Conservation (phyloP, 1,140 invertebrate genomes). For the Oedothorax gibbosus region DNA sequence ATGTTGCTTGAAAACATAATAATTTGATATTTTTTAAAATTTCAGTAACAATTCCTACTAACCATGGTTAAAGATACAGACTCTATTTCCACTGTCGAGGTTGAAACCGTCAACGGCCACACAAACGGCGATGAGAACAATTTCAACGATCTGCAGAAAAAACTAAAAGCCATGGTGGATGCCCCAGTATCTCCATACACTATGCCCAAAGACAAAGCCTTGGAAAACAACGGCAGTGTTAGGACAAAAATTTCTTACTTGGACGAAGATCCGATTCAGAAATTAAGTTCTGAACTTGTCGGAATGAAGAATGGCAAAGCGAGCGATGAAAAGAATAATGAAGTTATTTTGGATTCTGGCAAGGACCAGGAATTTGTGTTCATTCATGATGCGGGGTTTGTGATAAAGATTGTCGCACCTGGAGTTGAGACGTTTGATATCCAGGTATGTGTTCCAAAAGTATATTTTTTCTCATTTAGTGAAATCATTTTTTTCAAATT, state of each 20-base stretch:
- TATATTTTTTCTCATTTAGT: no score
- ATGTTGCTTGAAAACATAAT: no score
- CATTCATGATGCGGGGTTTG: constrained; percentile 93
- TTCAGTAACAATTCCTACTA: background rate
- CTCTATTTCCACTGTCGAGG: constrained; percentile 6
- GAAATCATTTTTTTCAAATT: no score
- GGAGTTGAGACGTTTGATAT: constrained; percentile 91
- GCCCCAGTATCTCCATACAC: constrained; percentile 21
- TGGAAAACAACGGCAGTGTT: background rate
- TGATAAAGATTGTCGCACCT: constrained; percentile 89
- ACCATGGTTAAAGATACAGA: constrained; percentile 53
- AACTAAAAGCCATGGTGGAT: constrained; percentile 13
- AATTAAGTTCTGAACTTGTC: constrained; percentile 5
- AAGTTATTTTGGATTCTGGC: constrained; percentile 38
- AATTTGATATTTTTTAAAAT: no score
- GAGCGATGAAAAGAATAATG: constrained; percentile 41
- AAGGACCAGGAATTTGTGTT: constrained; percentile 76
- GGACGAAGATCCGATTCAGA: constrained; percentile 16
- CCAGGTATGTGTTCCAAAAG: constrained; percentile 74
- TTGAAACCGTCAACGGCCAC: constrained; percentile 48
- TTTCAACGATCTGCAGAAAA: constrained; percentile 23
- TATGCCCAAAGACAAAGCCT: constrained; percentile 16
- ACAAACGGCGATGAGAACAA: constrained; percentile 12
- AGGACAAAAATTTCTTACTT: background rate
- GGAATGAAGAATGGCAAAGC: constrained; percentile 15